Evolutionary conservation across 2,888 invertebrate genomes (phyloP), one percentile per base, ranked within the genome.

Genomic region (Alentia gelatinosa): DNA sequence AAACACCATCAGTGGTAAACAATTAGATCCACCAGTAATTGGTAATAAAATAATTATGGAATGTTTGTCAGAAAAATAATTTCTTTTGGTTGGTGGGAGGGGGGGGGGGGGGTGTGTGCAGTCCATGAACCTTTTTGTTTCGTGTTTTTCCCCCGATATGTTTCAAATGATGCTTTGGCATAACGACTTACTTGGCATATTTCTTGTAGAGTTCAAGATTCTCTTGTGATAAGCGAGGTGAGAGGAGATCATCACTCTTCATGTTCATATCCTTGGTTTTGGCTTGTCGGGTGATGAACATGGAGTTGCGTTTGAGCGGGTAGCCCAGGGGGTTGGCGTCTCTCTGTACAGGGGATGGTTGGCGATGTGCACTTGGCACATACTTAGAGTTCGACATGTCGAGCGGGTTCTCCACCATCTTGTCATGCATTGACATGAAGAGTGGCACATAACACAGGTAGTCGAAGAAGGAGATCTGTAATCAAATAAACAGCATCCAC

Each of bases 341-440:
- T 83, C 95, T 91, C 92, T 96, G 96, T 15, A 94, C 92, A 7
- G 68, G 50, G 12, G 90, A 90, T 1, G 91, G 91, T n/a, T 90
- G 79, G 15, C 90, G 42, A n/a, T 56, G 47, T 15, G 74, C 92
- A 35, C 92, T 91, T 40, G 39, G 42, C 30, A 93, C 93, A 91
- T 95, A 95, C 92, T 95, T 95, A 91, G 94, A 93, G 92, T 94
- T 93, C 7, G 95, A 93, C 95, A 95, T 96, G 91, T 96, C 96
- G 39, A 96, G 93, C 4, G 96, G 96, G 92, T 96, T 95, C 92
- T 94, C 93, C 37, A 94, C 93, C 89, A 96, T 96, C 91, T 95
- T 95, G 93, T 96, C 96, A 91, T 96, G 96, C 95, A 96, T 95
- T 5, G 96, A 96, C 92, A 96, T 93, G 93, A 96, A 96, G 37